A percentile compares a stretch with the other conserved stretches of the same genome.
Evolutionary conservation across 2,888 invertebrate genomes (phyloP).

Genomic region (Melinaea menophilus): DNA sequence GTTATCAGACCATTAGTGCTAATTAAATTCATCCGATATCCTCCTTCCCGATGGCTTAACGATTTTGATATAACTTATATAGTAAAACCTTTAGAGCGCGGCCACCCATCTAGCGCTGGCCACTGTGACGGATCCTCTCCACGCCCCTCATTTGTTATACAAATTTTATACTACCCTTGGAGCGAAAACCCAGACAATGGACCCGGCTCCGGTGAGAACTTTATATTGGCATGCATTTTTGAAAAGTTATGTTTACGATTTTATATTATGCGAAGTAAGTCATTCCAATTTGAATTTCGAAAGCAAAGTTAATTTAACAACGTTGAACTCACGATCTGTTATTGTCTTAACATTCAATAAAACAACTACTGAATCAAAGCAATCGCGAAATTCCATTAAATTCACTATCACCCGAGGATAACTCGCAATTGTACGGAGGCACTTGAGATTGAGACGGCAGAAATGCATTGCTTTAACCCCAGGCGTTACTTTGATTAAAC

Average conservation of each 20-base stretch:
- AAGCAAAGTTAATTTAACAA: not conserved
- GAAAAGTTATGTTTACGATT: not conserved
- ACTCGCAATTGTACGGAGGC: conserved; percentile 65
- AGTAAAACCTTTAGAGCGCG: conserved; percentile 31
- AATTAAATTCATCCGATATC: not conserved
- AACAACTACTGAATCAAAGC: conserved; percentile 52
- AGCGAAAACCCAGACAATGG: conserved; percentile 63
- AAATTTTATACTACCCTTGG: conserved; percentile 77
- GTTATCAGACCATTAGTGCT: conserved; percentile 5
- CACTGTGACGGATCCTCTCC: conserved; percentile 75
- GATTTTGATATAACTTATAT: conserved; percentile 14
- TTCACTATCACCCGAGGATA: conserved; percentile 67
- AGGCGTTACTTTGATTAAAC: conserved; percentile 70
- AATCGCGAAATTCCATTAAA: conserved; percentile 65
- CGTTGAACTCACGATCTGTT: conserved; percentile 12
- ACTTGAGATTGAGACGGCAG: conserved; percentile 70
- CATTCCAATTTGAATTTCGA: not conserved
- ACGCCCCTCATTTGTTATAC: conserved; percentile 78
- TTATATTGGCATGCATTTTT: conserved; percentile 6
- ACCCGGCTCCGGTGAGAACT: conserved; percentile 29
- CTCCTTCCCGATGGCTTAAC: conserved; percentile 1
- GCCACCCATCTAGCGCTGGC: conserved; percentile 74
- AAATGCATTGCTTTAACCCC: conserved; percentile 54
- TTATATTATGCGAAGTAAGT: not conserved
- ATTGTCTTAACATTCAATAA: conserved; percentile 40